phyloP scores from a whole-genome alignment of 30 jellyfish, hydroid and myxozoan species.

The Pseudorhiza aurosa region DNA sequence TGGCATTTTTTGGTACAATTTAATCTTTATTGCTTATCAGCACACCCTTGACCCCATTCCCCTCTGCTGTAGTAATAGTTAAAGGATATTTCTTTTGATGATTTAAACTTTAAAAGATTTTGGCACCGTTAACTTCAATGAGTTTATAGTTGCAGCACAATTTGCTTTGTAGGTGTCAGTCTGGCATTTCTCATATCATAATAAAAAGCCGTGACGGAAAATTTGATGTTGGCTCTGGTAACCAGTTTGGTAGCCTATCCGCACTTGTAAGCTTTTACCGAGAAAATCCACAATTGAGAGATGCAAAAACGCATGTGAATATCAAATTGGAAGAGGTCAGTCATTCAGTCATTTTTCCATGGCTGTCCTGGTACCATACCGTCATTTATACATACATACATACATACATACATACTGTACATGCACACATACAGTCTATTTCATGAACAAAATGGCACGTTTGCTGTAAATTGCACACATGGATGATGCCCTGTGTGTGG shows the following conservation, averaged over 20 bases:
- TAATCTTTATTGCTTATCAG: too few relatives aligned
- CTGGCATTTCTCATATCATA: slow-evolving; percentile 80
- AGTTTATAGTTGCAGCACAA: too few relatives aligned
- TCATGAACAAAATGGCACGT: background rate
- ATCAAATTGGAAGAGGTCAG: slow-evolving; percentile 80
- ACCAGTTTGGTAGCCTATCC: slow-evolving; percentile 46
- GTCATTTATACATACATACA: too few relatives aligned
- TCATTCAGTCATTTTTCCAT: background rate
- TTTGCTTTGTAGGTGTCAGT: slow-evolving; percentile 44
- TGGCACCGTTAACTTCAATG: too few relatives aligned
- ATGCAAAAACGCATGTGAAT: slow-evolving; percentile 67
- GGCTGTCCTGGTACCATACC: background rate
- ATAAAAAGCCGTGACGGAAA: slow-evolving; percentile 64
- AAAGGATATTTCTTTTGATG: too few relatives aligned
- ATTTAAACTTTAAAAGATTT: too few relatives aligned
- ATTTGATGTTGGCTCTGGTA: slow-evolving; percentile 90
- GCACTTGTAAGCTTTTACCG: slow-evolving; percentile 65
- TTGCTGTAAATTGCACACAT: background rate
- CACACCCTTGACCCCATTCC: too few relatives aligned
- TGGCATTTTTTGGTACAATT: too few relatives aligned
- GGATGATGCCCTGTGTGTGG: background rate
- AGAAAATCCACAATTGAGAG: slow-evolving; percentile 81
- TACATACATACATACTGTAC: too few relatives aligned
- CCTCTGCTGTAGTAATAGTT: too few relatives aligned
- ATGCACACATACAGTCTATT: too few relatives aligned